Evolutionary conservation across 2,113 vertebrate species (phyloP).

Genomic region (Dissostichus mawsoni): DNA sequence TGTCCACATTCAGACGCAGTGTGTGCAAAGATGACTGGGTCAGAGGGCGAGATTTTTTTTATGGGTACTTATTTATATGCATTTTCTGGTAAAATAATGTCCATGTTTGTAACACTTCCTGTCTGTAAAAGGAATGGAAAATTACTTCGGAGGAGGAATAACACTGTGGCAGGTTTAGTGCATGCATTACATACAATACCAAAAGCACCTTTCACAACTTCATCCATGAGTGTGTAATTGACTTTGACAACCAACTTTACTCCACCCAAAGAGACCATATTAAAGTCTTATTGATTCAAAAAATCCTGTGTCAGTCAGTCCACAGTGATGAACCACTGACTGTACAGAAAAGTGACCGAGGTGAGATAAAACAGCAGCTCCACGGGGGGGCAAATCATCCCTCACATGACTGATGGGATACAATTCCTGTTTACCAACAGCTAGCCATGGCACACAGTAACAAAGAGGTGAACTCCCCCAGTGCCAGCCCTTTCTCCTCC

Average conservation of each 20-base stretch:
- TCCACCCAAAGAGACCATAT: not conserved
- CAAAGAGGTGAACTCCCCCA: slow-evolving; percentile 13
- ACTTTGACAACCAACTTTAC: not conserved
- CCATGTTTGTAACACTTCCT: not conserved
- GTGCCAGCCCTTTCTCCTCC: slow-evolving; percentile 38
- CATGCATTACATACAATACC: not conserved
- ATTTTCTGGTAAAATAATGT: not conserved
- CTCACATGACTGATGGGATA: slow-evolving; percentile 46
- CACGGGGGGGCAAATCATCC: slow-evolving; percentile 21
- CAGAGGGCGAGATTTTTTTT: slow-evolving; percentile 13
- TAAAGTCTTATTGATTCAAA: not conserved
- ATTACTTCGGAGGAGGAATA: not conserved
- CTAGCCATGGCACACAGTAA: slow-evolving; percentile 12
- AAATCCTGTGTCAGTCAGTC: not conserved
- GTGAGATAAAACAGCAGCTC: not conserved
- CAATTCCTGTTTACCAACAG: slow-evolving; percentile 49
- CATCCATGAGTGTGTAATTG: not conserved
- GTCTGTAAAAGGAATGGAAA: not conserved
- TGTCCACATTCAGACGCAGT: slow-evolving; percentile 7
- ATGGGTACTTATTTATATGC: not conserved
- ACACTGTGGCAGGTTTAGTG: not conserved
- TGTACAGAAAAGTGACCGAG: not conserved
- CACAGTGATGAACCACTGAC: slow-evolving; percentile 5
- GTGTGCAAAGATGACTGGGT: slow-evolving; percentile 50
- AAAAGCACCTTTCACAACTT: not conserved